Evolutionary conservation across 2,797 vertebrate species (phyloP).

Genomic region (Myoxocephalus aenaeus): DNA sequence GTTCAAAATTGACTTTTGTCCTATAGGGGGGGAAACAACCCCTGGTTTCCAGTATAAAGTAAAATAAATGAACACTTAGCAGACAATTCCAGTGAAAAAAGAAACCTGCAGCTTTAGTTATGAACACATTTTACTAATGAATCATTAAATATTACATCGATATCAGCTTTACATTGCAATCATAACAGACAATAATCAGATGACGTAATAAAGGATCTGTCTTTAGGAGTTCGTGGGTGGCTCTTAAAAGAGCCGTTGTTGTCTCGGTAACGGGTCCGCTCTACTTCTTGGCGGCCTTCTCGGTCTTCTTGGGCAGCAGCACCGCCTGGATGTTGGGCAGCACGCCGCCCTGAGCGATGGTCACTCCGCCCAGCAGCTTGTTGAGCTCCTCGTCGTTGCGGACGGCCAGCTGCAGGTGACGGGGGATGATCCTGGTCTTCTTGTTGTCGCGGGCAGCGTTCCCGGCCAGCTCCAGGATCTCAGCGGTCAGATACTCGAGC

Average conservation of each 20-base stretch:
- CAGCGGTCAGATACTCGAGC: slow-evolving; percentile 37
- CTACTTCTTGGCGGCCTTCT: slow-evolving; percentile 6
- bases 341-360: slow-evolving; percentile 1
- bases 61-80: too few relatives aligned
- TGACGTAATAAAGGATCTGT: too few relatives aligned
- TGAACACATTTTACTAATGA: too few relatives aligned
- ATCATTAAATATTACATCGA: too few relatives aligned
- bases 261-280: background rate
- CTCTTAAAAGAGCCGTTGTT: slow-evolving; percentile 4
- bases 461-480: slow-evolving; percentile 45
- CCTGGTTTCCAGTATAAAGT: too few relatives aligned
- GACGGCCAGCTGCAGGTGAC: slow-evolving; percentile 38
- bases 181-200: too few relatives aligned
- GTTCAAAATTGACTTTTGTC: too few relatives aligned
- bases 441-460: slow-evolving; percentile 49
- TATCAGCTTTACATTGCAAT: too few relatives aligned
- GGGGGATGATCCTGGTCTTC: slow-evolving; percentile 55
- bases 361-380: slow-evolving; percentile 1
- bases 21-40: too few relatives aligned
- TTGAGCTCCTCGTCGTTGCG: slow-evolving; percentile 3
- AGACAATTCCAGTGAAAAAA: too few relatives aligned
- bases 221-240: background rate
- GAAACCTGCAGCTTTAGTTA: too few relatives aligned
- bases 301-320: slow-evolving; percentile 8
- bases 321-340: slow-evolving; percentile 2